Percentiles rank a stretch among this genome's conserved stretches.
Conservation (phyloP, 2,797 vertebrate species). For the Pseudochromis fuscus region DNA sequence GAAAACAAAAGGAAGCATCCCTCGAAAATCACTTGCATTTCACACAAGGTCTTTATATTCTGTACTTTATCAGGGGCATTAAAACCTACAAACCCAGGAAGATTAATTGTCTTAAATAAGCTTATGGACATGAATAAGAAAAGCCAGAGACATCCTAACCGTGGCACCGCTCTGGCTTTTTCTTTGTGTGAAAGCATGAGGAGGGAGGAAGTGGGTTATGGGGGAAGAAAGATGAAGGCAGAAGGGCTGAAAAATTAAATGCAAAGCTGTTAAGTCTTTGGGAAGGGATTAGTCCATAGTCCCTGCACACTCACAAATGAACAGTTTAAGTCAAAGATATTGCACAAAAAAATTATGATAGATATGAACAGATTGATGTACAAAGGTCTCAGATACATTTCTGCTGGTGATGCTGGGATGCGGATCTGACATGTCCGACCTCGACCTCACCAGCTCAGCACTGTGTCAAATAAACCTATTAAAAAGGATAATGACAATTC, state of each 20-base stretch:
- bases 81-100: conserved; percentile 55
- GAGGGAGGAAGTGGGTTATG: conserved; percentile 53
- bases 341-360: conserved; percentile 36
- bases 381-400: conserved; percentile 14
- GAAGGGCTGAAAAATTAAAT: conserved; percentile 69
- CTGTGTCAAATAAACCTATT: conserved; percentile 9
- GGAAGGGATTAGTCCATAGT: conserved; percentile 65
- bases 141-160: conserved; percentile 48
- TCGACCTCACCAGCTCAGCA: conserved; percentile 21
- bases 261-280: conserved; percentile 74
- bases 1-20: conserved; percentile 42
- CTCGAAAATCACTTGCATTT: conserved; percentile 44
- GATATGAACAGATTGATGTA: conserved; percentile 31
- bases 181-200: conserved; percentile 53
- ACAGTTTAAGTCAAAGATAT: conserved; percentile 45
- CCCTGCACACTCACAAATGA: conserved; percentile 48
- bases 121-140: conserved; percentile 58
- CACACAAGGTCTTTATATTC: conserved; percentile 9
- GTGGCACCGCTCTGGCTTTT: conserved; percentile 23
- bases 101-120: conserved; percentile 73
- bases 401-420: neutral
- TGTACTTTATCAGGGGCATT: conserved; percentile 35
- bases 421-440: conserved; percentile 14
- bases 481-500: neutral
- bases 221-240: conserved; percentile 49